A percentile compares a stretch with the other conserved stretches of the same genome.
Evolutionary conservation across 2,888 invertebrate species (phyloP).

Genomic region (Melitaea athalia): DNA sequence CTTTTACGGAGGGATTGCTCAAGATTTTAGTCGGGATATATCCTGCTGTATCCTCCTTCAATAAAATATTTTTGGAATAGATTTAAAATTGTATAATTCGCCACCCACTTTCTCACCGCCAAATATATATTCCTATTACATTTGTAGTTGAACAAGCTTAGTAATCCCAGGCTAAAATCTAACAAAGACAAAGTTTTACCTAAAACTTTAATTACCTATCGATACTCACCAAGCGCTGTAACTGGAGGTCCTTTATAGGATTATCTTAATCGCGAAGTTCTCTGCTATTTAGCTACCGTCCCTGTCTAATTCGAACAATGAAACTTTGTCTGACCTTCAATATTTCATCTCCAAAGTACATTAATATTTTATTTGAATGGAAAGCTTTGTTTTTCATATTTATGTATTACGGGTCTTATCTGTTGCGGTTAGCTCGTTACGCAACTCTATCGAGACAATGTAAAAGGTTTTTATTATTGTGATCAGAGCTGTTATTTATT

Average conservation of each 20-base stretch:
- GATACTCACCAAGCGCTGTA: slow-evolving; percentile 33
- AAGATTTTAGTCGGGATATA: too few species aligned
- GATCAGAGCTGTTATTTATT: too few species aligned
- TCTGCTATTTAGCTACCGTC: slow-evolving; percentile 27
- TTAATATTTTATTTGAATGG: neutral
- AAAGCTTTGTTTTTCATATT: neutral
- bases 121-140: neutral
- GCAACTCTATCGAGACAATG: too few species aligned
- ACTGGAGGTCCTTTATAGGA: slow-evolving; percentile 30
- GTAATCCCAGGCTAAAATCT: slow-evolving; percentile 18
- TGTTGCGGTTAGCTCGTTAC: too few species aligned
- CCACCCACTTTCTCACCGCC: too few species aligned
- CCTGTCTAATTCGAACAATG: slow-evolving; percentile 24
- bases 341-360: slow-evolving; percentile 35
- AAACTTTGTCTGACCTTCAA: slow-evolving; percentile 16
- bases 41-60: too few species aligned
- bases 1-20: too few species aligned
- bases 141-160: slow-evolving; percentile 9
- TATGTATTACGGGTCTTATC: too few species aligned
- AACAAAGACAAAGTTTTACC: slow-evolving; percentile 18
- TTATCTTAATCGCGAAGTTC: slow-evolving; percentile 36
- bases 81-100: too few species aligned
- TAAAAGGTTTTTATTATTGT: too few species aligned
- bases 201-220: slow-evolving; percentile 34
- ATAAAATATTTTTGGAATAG: too few species aligned